Evolutionary conservation across 2,888 invertebrate species (phyloP), one percentile per base, ranked within the genome.

Genomic region (Thecophora atra): DNA sequence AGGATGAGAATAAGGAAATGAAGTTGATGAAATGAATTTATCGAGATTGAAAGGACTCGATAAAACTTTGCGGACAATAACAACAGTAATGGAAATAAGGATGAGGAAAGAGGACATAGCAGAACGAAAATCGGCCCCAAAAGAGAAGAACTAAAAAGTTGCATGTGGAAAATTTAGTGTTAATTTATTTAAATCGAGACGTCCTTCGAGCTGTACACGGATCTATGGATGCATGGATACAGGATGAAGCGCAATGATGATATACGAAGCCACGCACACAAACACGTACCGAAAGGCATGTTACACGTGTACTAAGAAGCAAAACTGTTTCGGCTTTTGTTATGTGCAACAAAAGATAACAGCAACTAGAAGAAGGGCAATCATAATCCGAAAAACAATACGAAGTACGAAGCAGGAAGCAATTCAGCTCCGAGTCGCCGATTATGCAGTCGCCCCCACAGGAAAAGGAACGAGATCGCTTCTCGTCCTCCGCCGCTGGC

Each of bases 401-500:
- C 70, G 73, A 30, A 64, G 17, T 17, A 64, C 19, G 44, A 42
- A 26, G 42, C 47, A 47, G 64, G 64, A 64, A 47, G 64, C 64
- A 44, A 24, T 47, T 64, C 64, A 42, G 13, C 64, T 24, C 37
- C 7, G 28, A 30, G 56, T 24, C 60, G 15, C 60, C 28, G 30
- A n/a, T 60, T 60, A 26, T 60, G 28, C n/a, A 60, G 17, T 60
- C 60, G n/a, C 15, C 15, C 17, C 26, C 74, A 72, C 66, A 72
- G 74, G 71, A 74, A 30, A 70, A 70, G 70, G 70, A 70, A 63
- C 66, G 70, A 28, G 24, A 26, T 52, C 63, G 24, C 37, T 37
- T 19, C 28, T 3, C 15, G 42, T 17, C 42, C 37, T 24, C 58
- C 21, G n/a, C n/a, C n/a, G n/a, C n/a, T n/a, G n/a, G n/a, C n/a